Conservation (phyloP, 2,888 invertebrate genomes). For the Ochlodes sylvanus region DNA sequence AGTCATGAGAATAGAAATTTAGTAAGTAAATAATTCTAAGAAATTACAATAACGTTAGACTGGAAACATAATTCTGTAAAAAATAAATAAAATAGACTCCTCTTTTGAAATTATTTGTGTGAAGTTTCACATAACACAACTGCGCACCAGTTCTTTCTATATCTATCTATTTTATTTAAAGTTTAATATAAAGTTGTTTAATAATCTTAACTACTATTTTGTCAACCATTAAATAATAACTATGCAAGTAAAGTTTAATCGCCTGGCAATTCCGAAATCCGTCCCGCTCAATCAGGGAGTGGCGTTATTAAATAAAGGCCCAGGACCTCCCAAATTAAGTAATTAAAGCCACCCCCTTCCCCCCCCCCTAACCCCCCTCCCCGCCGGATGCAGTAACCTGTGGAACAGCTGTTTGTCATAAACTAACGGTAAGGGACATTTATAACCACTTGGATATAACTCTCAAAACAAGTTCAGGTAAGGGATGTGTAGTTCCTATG, state of each 20-base stretch:
- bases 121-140: too few relatives aligned
- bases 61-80: too few relatives aligned
- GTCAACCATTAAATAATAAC: not conserved
- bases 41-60: too few relatives aligned
- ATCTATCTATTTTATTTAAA: too few relatives aligned
- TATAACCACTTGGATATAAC: not conserved
- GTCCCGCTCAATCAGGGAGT: slow-evolving; percentile 28
- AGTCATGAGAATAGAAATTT: too few relatives aligned
- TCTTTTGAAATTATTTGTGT: too few relatives aligned
- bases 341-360: slow-evolving; percentile 37
- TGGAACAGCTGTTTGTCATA: slow-evolving; percentile 1
- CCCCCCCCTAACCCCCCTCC: slow-evolving; percentile 19
- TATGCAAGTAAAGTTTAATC: not conserved
- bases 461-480: not conserved
- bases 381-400: slow-evolving; percentile 20
- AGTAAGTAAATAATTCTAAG: too few relatives aligned
- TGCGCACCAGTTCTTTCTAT: too few relatives aligned
- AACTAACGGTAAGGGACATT: not conserved
- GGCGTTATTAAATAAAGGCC: slow-evolving; percentile 38
- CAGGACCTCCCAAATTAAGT: slow-evolving; percentile 39
- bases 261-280: not conserved
- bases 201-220: too few relatives aligned
- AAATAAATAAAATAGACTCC: too few relatives aligned
- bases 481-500: too few relatives aligned
- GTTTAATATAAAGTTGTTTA: too few relatives aligned